phyloP scores from a whole-genome alignment of 2,888 invertebrate species.

The Netelia melanura region DNA sequence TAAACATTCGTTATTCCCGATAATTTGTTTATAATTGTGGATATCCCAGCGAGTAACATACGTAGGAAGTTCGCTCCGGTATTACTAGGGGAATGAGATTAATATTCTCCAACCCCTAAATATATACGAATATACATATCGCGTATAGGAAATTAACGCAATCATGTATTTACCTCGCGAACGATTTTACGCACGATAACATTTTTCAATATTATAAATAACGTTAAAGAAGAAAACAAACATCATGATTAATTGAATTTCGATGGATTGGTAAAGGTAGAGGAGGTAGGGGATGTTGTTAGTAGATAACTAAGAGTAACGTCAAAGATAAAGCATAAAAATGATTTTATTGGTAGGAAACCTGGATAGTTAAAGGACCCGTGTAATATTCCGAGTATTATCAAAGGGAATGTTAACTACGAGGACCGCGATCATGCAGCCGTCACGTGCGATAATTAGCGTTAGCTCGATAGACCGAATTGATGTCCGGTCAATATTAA shows the following conservation, averaged over 20 bases:
- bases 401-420: slow-evolving; percentile 19
- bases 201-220: background rate
- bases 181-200: background rate
- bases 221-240: background rate
- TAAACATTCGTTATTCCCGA: slow-evolving; percentile 1
- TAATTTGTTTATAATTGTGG: slow-evolving; percentile 36
- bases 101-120: background rate
- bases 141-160: background rate
- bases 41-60: background rate
- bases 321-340: no score
- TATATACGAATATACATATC: background rate
- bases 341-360: no score
- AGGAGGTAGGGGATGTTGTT: no score
- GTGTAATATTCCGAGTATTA: background rate
- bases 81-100: background rate
- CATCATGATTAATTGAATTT: background rate
- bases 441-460: slow-evolving; percentile 51
- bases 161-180: background rate
- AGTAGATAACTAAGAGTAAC: no score
- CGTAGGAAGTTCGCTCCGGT: background rate
- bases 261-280: background rate
- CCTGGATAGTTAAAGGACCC: no score
- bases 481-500: slow-evolving; percentile 61
- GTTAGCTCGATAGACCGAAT: slow-evolving; percentile 43
- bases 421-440: background rate